Base-by-base conservation (phyloP, 2,888 invertebrate species). In the Limnephilus lunatus region DNA sequence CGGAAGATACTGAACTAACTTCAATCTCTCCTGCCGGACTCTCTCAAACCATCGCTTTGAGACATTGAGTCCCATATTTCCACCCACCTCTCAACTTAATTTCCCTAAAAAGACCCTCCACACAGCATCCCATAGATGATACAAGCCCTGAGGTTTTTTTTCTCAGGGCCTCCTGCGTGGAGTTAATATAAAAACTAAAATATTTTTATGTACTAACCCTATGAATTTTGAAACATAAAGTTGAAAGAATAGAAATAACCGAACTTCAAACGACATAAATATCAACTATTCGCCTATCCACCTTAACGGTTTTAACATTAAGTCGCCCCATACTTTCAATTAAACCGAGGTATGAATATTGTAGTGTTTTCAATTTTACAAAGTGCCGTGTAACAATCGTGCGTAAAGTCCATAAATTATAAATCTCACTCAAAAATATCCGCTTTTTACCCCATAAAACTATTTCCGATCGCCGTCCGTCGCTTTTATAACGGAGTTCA, bases 401-500 rank as follows among this genome's bases (percentile, higher is more conserved):
- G 82, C 32, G 31, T 14, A 82, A 19, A 82, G 82, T 32, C 32
- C 31, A 82, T 82, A 82, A 82, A 82, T 82, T 32, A 48, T 48
- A 32, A 82, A 31, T 68, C 68, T 68, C 25, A 82, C 14, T 82
- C 82, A 82, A 32, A 82, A 82, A 32, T 31, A 32, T 82, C 82
- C 82, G 82, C 31, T 82, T 32, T 82, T 32, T 81, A 14, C n/a
- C 48, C 44, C 44, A 30, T 86, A 35, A 44, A 86, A 86, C 86
- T 86, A 86, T 44, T 86, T 86, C 86, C 86, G 86, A 86, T 86
- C 30, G 44, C 44, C 44, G 30, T 35, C 39, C 48, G 86, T 44
- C 44, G 25, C 44, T 68, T 25, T n/a, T 68, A n/a, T 68, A 68
- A 68, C 68, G n/a, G 68, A 68, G 68, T 25, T 68, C 68, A 68